Evolutionary conservation across 2,113 vertebrate genomes (phyloP), one percentile per base, ranked within the genome.

Genomic region (Sebastes schlegelii): DNA sequence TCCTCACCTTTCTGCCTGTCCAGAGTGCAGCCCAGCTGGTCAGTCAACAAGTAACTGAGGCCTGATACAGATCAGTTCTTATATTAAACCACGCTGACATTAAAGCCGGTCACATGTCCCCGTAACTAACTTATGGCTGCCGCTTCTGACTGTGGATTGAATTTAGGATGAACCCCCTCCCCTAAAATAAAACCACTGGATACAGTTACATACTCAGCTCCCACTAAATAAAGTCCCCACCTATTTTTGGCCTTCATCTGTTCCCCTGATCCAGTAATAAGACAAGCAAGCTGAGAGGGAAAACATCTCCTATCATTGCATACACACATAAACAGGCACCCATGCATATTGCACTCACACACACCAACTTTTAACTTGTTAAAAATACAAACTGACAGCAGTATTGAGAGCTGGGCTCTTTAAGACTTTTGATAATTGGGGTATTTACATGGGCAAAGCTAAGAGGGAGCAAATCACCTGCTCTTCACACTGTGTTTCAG

Each of bases 171-270:
- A 92, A 94, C 88, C 81, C 86, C 82, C 85, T 89, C 86, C 92
- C 91, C 88, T 92, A 93, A 94, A 94, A 95, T 95, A 94, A 95
- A 94, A 94, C 90, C 88, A 64, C 90, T 92, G 95, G 94, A 93
- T 96, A 96, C 89, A 79, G 92, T 96, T 96, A 95, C 95, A 96
- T 93, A 94, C 64, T 85, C 71, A 88, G 68, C 87, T 88, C 91
- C 78, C 70, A 88, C 91, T 93, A 95, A 94, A 97, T 96, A 93
- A 95, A 95, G 88, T 88, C 73, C 78, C 75, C 42, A 84, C 79
- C 90, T 95, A 94, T 92, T 95, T 90, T 88, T 78, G 89, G 87
- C 65, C 86, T 93, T 92, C 94, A 95, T 94, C 92, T 94, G 91
- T 83, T 95, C 84, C 85, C 91, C 86, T 90, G 90, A 92, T 94